phyloP scores from a whole-genome alignment of 2,797 vertebrate species.

The Enteromius paludinosus region DNA sequence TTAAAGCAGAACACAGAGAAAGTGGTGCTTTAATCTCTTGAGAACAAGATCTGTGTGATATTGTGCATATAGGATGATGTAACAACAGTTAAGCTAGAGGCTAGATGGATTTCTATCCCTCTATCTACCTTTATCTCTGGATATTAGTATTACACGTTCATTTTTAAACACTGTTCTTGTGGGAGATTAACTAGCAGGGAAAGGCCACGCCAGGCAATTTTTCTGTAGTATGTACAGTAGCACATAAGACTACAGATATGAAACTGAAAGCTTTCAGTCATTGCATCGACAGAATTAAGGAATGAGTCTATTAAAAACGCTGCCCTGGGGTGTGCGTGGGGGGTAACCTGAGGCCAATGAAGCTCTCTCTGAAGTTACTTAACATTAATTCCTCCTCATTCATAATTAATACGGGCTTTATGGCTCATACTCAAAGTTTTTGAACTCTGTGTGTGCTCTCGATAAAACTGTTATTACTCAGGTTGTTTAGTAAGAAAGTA shows the following conservation, averaged over 20 bases:
- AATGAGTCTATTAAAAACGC: not conserved
- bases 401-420: constrained; percentile 32
- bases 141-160: constrained; percentile 5
- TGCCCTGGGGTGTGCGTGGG: not conserved
- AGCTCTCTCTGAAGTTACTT: constrained; percentile 17
- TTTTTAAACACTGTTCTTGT: constrained; percentile 22
- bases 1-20: not conserved
- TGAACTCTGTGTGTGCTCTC: not conserved
- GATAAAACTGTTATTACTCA: not conserved
- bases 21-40: constrained; percentile 6
- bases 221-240: not conserved
- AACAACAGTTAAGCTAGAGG: not conserved
- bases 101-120: not conserved
- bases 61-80: constrained; percentile 8
- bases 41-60: not conserved
- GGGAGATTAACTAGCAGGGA: not conserved
- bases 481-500: not conserved
- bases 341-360: not conserved
- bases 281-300: not conserved
- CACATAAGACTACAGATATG: not conserved
- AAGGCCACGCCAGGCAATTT: not conserved
- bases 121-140: not conserved
- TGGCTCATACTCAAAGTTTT: not conserved
- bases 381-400: constrained; percentile 36
- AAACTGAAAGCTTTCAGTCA: not conserved